Evolutionary conservation across 2,113 vertebrate species (phyloP), one percentile per base, ranked within the genome.

Genomic region (Zosterops pallidus): DNA sequence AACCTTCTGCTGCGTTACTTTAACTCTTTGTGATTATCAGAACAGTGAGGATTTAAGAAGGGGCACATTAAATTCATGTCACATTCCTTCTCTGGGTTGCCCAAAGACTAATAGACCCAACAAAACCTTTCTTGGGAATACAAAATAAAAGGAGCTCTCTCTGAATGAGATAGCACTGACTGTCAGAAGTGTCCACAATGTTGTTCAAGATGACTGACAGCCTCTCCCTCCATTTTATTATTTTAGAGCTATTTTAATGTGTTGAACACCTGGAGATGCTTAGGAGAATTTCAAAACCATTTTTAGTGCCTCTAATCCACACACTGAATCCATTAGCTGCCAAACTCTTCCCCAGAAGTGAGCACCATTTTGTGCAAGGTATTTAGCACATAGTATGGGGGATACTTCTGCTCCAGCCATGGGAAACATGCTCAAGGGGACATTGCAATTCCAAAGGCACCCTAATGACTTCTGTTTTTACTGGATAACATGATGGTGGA

Each of bases 1-100:
- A 96, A 94, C 94, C 93, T 96, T 95, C 95, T 92, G 79, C 78
- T 93, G 88, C 0, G 5, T 94, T 97, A 93, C 94, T 95, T 88
- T 90, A 96, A 96, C 80, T 85, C 85, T 94, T 96, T 95, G 67
- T 89, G 86, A 65, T 81, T 96, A 78, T 86, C 35, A 87, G 91
- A 95, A 87, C 77, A 72, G 57, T 42, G 78, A 94, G 65, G 87
- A 89, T 92, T 86, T 95, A 89, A 95, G 93, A 94, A 92, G 46
- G 59, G 50, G 16, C 23, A 21, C 67, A 90, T 97, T 92, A 94
- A 92, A 95, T 89, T 92, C 86, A 63, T 76, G 49, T 95, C 93
- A 94, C 87, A 76, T 90, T 70, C 50, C 28, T 76, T 87, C 72
- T 83, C 81, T 85, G 86, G 85, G 86, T 89, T 94, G 77, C 74